Evolutionary conservation across 1,140 invertebrate genomes (phyloP).

Genomic region (Achatina immaculata): DNA sequence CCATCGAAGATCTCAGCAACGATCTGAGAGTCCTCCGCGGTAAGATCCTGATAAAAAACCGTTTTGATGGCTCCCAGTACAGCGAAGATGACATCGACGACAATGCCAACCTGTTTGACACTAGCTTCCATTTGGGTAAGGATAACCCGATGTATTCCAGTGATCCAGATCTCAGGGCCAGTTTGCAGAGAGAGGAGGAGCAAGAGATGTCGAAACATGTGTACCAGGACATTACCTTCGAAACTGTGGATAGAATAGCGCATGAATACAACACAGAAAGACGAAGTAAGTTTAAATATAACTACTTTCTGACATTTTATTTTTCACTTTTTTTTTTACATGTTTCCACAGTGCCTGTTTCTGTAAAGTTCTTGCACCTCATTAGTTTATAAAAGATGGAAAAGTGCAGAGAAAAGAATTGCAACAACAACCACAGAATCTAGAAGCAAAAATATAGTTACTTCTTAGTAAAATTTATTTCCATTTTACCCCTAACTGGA

Average conservation of each 20-base stretch:
- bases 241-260: conserved; percentile 55
- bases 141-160: conserved; percentile 63
- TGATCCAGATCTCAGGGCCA: conserved; percentile 55
- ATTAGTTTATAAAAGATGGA: no score
- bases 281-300: conserved; percentile 40
- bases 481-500: no score
- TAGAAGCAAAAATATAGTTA: no score
- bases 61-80: conserved; percentile 51
- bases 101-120: conserved; percentile 62
- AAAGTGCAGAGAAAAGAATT: no score
- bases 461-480: no score
- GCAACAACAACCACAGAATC: no score
- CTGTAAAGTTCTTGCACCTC: no score
- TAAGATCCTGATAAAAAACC: conserved; percentile 60
- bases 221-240: conserved; percentile 57
- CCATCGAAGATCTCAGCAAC: conserved; percentile 25
- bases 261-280: conserved; percentile 35
- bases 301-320: not conserved
- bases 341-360: not conserved
- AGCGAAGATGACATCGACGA: conserved; percentile 54
- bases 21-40: conserved; percentile 56
- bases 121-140: conserved; percentile 54
- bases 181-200: conserved; percentile 46
- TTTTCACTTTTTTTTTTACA: not conserved
- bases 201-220: conserved; percentile 36